Conservation (phyloP, 2,888 invertebrate genomes). For the Hirtodrosophila duncani region DNA sequence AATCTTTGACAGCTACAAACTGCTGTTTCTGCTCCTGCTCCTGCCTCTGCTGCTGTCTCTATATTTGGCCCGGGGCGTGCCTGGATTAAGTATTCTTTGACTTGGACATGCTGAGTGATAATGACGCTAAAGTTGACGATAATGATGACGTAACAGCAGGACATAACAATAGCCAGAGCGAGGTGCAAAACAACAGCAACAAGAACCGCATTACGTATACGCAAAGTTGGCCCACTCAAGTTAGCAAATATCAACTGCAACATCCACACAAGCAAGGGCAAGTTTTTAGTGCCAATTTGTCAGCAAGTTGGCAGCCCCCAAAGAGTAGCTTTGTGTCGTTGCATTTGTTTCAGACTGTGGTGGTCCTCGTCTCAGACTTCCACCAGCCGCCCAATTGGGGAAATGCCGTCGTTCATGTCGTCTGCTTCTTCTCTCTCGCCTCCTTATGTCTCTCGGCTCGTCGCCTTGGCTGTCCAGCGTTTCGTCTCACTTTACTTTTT, state of each 20-base stretch:
- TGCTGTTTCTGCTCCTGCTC: constrained; percentile 10
- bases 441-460: background rate
- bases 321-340: background rate
- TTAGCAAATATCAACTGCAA: constrained; percentile 17
- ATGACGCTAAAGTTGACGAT: no score
- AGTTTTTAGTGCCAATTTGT: constrained; percentile 37
- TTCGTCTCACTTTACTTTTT: constrained; percentile 60
- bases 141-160: no score
- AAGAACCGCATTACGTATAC: constrained; percentile 24
- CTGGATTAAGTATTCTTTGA: no score
- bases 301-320: constrained; percentile 27
- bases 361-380: no score
- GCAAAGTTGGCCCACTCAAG: background rate
- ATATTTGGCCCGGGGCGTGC: no score
- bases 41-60: background rate
- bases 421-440: background rate
- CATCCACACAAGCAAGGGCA: background rate
- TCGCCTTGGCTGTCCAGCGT: background rate
- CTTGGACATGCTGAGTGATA: no score
- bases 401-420: no score
- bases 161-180: no score
- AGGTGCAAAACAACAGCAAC: no score
- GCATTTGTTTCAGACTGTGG: background rate
- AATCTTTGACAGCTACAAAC: constrained; percentile 55
- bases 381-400: no score